Evolutionary conservation across 1,140 invertebrate species (phyloP).

Genomic region (Acromyrmex charruanus): DNA sequence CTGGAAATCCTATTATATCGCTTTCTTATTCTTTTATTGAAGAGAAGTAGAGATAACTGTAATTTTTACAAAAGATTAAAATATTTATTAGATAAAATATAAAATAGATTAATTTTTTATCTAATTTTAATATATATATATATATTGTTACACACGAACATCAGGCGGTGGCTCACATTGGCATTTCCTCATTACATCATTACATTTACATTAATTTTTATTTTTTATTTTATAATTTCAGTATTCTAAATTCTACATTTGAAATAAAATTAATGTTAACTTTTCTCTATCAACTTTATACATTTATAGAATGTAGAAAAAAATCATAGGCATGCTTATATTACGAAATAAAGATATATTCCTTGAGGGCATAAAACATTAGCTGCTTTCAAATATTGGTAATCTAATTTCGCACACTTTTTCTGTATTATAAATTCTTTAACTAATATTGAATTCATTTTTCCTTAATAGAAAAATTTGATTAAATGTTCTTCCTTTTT

Average conservation of each 20-base stretch:
- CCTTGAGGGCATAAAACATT: background rate
- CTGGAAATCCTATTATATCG: background rate
- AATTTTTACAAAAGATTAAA: background rate
- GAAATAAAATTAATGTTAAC: background rate
- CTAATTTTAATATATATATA: no score
- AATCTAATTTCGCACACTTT: constrained; percentile 4
- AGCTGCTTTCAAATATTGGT: constrained; percentile 8
- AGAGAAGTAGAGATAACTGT: background rate
- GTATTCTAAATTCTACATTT: constrained; percentile 3
- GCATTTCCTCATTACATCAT: no score
- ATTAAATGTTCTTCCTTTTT: background rate
- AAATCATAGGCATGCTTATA: background rate
- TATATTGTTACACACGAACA: no score
- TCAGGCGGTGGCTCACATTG: no score
- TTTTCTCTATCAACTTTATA: background rate
- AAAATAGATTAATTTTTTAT: background rate
- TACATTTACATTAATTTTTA: background rate
- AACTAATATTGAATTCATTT: background rate
- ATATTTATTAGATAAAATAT: background rate
- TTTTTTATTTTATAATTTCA: background rate
- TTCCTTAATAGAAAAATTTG: background rate
- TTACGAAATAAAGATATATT: background rate
- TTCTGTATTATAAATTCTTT: constrained; percentile 1
- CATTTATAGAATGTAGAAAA: background rate
- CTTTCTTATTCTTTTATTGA: background rate